phyloP scores from a whole-genome alignment of 2,888 invertebrate species.

The Ecliptopera silaceata region DNA sequence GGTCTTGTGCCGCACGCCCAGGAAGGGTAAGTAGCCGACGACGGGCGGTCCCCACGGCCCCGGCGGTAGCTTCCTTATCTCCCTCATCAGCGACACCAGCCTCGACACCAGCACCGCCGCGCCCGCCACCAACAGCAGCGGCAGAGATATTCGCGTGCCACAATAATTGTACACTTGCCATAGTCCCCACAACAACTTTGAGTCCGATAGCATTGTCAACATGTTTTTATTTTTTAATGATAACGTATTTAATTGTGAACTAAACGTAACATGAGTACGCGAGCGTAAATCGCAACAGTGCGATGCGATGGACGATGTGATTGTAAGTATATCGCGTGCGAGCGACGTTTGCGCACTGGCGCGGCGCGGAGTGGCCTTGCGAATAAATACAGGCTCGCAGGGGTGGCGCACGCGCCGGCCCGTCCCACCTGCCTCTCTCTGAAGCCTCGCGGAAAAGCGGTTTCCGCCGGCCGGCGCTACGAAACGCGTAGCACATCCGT shows the following conservation, averaged over 20 bases:
- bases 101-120: conserved; percentile 74
- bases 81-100: conserved; percentile 73
- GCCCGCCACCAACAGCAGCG: conserved; percentile 75
- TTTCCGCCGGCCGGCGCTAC: conserved; percentile 45
- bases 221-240: conserved; percentile 50
- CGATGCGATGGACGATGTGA: conserved; percentile 59
- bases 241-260: conserved; percentile 49
- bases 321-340: conserved; percentile 69
- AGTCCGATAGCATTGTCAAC: conserved; percentile 66
- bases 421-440: conserved; percentile 42
- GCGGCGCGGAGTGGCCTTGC: conserved; percentile 79
- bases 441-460: conserved; percentile 25
- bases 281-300: conserved; percentile 63
- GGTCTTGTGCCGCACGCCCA: conserved; percentile 90
- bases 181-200: conserved; percentile 82
- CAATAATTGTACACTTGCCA: conserved; percentile 74
- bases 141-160: conserved; percentile 64
- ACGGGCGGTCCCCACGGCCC: conserved; percentile 95
- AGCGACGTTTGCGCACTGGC: conserved; percentile 78
- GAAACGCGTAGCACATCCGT: conserved; percentile 61
- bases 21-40: conserved; percentile 91
- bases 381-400: conserved; percentile 74
- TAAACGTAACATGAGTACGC: conserved; percentile 67
- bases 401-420: conserved; percentile 66
- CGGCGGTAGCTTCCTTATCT: conserved; percentile 86